A percentile compares a stretch with the other conserved stretches of the same genome.
Conservation (phyloP, 2,888 invertebrate species). For the Hirtodrosophila confusa region DNA sequence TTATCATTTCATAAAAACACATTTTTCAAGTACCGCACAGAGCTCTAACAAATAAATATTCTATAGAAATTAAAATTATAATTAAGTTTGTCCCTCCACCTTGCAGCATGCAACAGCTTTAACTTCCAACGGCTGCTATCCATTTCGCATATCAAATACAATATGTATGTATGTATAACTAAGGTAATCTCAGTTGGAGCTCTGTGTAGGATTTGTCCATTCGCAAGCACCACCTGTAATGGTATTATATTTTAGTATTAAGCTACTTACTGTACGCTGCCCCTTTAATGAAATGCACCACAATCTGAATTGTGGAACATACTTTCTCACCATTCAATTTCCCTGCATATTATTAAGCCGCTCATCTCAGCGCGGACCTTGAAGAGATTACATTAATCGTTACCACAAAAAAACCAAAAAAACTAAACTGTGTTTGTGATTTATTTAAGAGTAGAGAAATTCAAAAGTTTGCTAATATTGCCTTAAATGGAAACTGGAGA, state of each 20-base stretch:
- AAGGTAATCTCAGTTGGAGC: constrained; percentile 20
- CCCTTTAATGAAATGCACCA: constrained; percentile 18
- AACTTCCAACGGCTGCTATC: constrained; percentile 18
- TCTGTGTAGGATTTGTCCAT: constrained; percentile 12
- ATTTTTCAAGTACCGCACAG: constrained; percentile 9
- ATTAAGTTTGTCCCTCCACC: constrained; percentile 2
- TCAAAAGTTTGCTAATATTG: too few species aligned
- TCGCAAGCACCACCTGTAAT: constrained; percentile 26
- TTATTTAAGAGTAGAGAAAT: neutral
- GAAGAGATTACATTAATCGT: constrained; percentile 74
- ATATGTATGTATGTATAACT: constrained; percentile 4
- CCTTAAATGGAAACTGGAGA: too few species aligned
- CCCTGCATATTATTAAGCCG: constrained; percentile 25
- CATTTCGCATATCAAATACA: constrained; percentile 36
- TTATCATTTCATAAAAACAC: constrained; percentile 1
- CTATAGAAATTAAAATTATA: constrained; percentile 9
- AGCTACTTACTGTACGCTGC: constrained; percentile 40
- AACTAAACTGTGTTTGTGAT: constrained; percentile 3
- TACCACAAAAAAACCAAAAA: constrained; percentile 39
- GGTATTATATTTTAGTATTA: constrained; percentile 60
- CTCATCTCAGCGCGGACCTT: constrained; percentile 28
- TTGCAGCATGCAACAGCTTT: constrained; percentile 10
- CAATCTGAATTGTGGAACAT: constrained; percentile 15
- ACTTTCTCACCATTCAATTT: constrained; percentile 22
- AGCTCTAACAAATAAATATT: constrained; percentile 12